phyloP scores from a whole-genome alignment of 2,797 vertebrate genomes.

The Lophotriccus pileatus region DNA sequence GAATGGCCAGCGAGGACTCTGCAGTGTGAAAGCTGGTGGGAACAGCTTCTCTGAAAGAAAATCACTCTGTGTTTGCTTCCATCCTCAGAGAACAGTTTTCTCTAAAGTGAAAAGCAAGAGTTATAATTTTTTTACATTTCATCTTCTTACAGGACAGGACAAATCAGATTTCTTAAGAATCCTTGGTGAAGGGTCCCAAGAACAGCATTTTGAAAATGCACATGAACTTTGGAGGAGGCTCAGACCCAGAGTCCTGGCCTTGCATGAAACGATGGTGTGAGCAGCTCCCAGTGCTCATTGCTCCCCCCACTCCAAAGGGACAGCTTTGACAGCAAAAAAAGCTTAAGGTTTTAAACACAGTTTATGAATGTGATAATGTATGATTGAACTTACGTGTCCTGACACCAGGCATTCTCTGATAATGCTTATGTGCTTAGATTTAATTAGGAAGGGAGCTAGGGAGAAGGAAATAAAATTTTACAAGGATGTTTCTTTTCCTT shows the following conservation, averaged over 20 bases:
- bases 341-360: not conserved
- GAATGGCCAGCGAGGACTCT: not conserved
- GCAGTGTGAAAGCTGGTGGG: not conserved
- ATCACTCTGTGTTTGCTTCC: not conserved
- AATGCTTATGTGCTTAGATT: not conserved
- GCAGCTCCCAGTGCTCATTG: not conserved
- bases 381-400: not conserved
- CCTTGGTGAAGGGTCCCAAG: not conserved
- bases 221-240: not conserved
- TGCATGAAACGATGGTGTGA: no score
- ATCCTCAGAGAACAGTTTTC: not conserved
- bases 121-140: accelerated
- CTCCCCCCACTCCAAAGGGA: not conserved
- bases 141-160: not conserved
- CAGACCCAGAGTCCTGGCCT: not conserved
- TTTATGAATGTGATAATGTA: not conserved
- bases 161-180: not conserved
- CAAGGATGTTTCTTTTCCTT: not conserved
- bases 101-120: not conserved
- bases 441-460: not conserved
- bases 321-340: not conserved
- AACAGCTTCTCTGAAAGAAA: not conserved
- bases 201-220: not conserved
- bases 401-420: not conserved
- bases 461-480: not conserved